Evolutionary conservation across 1,140 invertebrate genomes (phyloP).

Genomic region (Musca vetustissima): DNA sequence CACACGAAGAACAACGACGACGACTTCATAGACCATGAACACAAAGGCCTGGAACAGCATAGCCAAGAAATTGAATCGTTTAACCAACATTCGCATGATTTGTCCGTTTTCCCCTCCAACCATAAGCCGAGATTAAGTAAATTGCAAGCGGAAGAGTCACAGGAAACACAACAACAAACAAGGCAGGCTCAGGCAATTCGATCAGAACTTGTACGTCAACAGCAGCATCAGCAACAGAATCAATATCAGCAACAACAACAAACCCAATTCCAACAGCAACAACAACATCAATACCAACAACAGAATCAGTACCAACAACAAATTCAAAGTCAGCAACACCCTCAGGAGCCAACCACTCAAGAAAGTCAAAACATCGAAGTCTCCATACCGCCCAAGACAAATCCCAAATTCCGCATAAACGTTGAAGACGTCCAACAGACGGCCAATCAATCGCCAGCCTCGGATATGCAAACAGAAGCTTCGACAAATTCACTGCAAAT

Average conservation of each 20-base stretch:
- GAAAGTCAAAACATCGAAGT: slow-evolving; percentile 1
- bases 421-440: not conserved
- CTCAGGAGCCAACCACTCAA: not conserved
- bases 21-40: slow-evolving; percentile 20
- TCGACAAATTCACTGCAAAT: slow-evolving; percentile 33
- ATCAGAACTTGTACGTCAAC: slow-evolving; percentile 21
- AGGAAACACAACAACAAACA: not conserved
- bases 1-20: slow-evolving; percentile 13
- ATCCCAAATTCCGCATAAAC: slow-evolving; percentile 26
- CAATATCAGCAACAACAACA: not conserved
- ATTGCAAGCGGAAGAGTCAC: not conserved
- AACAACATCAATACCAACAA: slow-evolving; percentile 10
- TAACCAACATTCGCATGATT: slow-evolving; percentile 23
- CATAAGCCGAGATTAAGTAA: slow-evolving; percentile 17
- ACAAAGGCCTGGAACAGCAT: slow-evolving; percentile 17
- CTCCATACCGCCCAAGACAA: not conserved
- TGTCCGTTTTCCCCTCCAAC: slow-evolving; percentile 22
- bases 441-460: not conserved
- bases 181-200: slow-evolving; percentile 9
- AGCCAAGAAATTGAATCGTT: not conserved
- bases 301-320: not conserved
- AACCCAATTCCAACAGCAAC: slow-evolving; percentile 2
- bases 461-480: slow-evolving; percentile 28
- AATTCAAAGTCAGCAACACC: not conserved
- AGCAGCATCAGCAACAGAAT: not conserved